Evolutionary conservation across 2,888 invertebrate genomes (phyloP).

Genomic region (Luffia ferchaultella): DNA sequence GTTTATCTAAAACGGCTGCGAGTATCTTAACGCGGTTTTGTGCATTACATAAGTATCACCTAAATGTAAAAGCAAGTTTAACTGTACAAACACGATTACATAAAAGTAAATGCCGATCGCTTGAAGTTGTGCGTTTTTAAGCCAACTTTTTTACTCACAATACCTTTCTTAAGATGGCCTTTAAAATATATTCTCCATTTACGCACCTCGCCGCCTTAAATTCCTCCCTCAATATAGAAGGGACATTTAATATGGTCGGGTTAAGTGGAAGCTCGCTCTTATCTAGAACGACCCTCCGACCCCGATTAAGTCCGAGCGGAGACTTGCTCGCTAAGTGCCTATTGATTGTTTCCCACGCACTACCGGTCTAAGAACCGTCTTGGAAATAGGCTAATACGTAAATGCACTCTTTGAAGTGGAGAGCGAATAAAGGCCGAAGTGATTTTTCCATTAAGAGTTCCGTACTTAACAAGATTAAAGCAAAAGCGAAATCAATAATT

Average conservation of each 20-base stretch:
- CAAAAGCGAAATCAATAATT: neutral
- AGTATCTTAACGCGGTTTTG: no score
- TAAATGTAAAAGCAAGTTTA: no score
- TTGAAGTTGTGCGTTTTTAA: no score
- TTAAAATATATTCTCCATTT: neutral
- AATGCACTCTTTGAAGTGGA: neutral
- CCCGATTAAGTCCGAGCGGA: neutral
- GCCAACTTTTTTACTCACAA: no score
- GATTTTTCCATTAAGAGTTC: neutral
- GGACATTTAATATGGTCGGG: neutral
- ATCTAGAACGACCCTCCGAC: neutral
- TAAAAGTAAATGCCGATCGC: no score
- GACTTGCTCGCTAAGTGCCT: neutral
- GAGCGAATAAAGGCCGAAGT: neutral
- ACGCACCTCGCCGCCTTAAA: neutral
- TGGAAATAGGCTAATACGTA: neutral
- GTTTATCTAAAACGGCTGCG: no score
- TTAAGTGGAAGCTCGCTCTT: neutral
- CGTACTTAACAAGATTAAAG: neutral
- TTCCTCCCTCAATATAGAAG: neutral
- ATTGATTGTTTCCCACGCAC: neutral
- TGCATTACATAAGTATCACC: no score
- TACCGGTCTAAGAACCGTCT: neutral
- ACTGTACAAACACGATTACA: no score
- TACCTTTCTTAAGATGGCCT: no score